These are phyloP conservation scores for Pyrrhura leucotis DNA, from an alignment of 2,797 vertebrate species.

Conservation along the genomic window DNA sequence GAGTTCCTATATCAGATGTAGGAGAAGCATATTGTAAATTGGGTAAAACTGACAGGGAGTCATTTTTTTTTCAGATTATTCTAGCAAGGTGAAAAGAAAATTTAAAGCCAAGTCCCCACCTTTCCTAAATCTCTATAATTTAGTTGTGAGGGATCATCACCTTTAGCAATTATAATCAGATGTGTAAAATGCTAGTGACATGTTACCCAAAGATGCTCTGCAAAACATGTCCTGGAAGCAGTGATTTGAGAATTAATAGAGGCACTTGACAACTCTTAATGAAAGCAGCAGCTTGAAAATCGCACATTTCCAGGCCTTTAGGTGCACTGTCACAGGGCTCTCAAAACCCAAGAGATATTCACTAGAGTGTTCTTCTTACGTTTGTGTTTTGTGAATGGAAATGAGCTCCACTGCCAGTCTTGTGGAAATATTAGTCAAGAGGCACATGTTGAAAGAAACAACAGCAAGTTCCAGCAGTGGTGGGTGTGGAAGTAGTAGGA, in stretches of 20 bases:
- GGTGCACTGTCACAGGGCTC: not conserved
- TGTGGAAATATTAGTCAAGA: not conserved
- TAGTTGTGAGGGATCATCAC: not conserved
- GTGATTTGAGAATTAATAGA: not conserved
- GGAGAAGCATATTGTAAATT: not conserved
- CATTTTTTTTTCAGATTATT: not conserved
- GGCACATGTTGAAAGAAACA: not conserved
- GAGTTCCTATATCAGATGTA: not conserved
- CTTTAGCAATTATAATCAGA: not conserved
- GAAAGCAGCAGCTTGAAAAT: slow-evolving; percentile 8
- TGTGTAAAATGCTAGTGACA: not conserved
- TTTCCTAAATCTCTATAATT: not conserved
- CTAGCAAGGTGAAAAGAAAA: not conserved
- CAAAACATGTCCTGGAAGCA: not conserved
- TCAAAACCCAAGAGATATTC: not conserved
- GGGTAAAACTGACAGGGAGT: not conserved
- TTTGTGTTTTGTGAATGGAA: not conserved
- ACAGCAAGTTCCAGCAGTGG: not conserved
- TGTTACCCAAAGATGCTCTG: not conserved
- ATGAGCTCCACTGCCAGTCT: not conserved
- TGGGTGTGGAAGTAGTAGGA: not conserved
- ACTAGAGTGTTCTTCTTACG: rapidly evolving
- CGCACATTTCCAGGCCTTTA: not conserved
- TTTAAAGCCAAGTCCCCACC: not conserved
- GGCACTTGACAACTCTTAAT: not conserved